Evolutionary conservation across 1,140 invertebrate species (phyloP).

Genomic region (Zaprionus lachaisei): DNA sequence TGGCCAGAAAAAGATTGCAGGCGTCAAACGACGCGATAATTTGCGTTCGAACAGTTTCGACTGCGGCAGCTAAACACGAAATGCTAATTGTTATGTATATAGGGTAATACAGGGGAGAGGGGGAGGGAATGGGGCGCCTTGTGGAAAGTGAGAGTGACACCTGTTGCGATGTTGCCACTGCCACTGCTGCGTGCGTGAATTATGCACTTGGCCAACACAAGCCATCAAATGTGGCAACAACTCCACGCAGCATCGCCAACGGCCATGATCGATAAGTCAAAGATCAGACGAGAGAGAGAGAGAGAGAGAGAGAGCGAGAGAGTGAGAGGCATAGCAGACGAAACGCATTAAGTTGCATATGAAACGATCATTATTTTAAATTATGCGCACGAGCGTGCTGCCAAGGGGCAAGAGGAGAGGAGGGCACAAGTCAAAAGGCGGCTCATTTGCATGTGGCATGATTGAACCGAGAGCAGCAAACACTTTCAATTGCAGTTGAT

Average conservation of each 20-base stretch:
- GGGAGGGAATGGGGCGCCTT: slow-evolving; percentile 30
- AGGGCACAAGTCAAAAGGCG: slow-evolving; percentile 64
- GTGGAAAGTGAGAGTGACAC: slow-evolving; percentile 71
- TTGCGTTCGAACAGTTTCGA: slow-evolving; percentile 39
- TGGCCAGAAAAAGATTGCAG: slow-evolving; percentile 53
- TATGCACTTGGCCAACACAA: slow-evolving; percentile 43
- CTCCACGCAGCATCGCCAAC: slow-evolving; percentile 28
- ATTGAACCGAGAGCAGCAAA: slow-evolving; percentile 3
- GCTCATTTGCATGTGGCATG: slow-evolving; percentile 67
- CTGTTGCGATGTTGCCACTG: slow-evolving; percentile 55
- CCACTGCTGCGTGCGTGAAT: slow-evolving; percentile 45
- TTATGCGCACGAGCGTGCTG: slow-evolving; percentile 76
- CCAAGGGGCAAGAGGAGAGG: slow-evolving; percentile 22
- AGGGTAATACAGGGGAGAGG: slow-evolving; percentile 40
- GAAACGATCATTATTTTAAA: slow-evolving; percentile 80
- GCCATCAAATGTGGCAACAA: slow-evolving; percentile 59
- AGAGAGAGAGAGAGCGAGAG: background rate
- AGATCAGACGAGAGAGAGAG: slow-evolving; percentile 10
- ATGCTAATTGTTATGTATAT: slow-evolving; percentile 75
- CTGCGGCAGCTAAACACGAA: slow-evolving; percentile 32
- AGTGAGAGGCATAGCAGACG: slow-evolving; percentile 25
- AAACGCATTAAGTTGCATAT: slow-evolving; percentile 76
- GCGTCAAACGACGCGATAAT: slow-evolving; percentile 66
- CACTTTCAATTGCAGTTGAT: slow-evolving; percentile 65
- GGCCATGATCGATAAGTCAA: slow-evolving; percentile 48